phyloP scores from a whole-genome alignment of 2,113 vertebrate species.

The Ptilorrhoa leucosticta region DNA sequence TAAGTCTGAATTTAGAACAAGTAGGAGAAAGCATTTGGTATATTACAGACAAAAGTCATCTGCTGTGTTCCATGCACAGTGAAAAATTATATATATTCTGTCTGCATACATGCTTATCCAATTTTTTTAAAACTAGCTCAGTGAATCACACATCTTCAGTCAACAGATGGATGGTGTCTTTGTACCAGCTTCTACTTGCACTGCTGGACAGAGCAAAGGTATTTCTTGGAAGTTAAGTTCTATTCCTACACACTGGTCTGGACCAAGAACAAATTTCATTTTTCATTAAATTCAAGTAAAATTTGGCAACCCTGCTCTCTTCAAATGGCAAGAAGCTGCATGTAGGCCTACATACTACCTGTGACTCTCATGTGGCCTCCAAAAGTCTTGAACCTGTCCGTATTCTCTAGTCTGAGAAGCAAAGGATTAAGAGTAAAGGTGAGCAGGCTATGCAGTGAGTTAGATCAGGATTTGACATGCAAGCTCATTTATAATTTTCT shows the following conservation, averaged over 20 bases:
- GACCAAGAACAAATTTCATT: background rate
- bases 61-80: background rate
- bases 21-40: slow-evolving; percentile 47
- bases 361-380: background rate
- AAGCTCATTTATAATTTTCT: background rate
- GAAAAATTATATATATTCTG: background rate
- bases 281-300: background rate
- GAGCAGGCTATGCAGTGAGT: background rate
- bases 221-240: background rate
- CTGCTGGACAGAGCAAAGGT: background rate
- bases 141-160: background rate
- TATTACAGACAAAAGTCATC: slow-evolving; percentile 5
- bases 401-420: background rate
- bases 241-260: background rate
- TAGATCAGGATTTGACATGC: background rate
- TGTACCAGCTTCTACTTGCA: background rate
- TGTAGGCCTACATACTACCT: rapidly evolving
- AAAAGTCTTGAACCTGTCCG: too few species aligned
- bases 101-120: background rate
- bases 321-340: background rate
- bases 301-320: background rate
- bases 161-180: background rate
- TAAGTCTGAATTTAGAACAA: slow-evolving; percentile 43
- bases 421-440: background rate
- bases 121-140: background rate